Evolutionary conservation across 2,888 invertebrate genomes (phyloP), one percentile per base, ranked within the genome.

Genomic region (Mystacides longicornis): DNA sequence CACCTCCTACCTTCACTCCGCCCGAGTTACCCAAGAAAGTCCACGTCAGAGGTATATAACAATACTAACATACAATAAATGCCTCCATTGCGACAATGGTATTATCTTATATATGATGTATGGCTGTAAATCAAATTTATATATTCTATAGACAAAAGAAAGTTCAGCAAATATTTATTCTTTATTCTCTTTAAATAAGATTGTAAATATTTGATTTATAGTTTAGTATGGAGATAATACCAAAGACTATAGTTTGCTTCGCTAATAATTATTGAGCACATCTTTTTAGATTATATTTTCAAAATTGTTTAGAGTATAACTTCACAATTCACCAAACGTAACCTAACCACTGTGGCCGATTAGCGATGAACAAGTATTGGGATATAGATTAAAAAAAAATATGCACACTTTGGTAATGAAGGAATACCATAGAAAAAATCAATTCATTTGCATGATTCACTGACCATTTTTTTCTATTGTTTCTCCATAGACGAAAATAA

Each of bases 21-120:
- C 93, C 93, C 85, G 93, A 93, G 89, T 90, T 94, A 85, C 93
- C 93, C 84, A 94, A 94, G 89, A 89, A 92, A 88, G 91, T 92
- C 86, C 93, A 93, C 87, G 87, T 92, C 80, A 86, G 93, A 91
- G 93, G 93, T 92, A 83, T 71, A 71, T 69, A 59, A 81, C 78
- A 74, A 60, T 57, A 72, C 72, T 74, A 37, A 37, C 37, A 74
- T 71, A 71, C 69, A 71, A 71, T 70, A 55, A 68, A 70, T 68
- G 69, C 70, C 72, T 72, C 67, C 68, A 67, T 70, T 69, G 21
- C 46, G 4, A 37, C 16, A 3, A 37, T 7, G 37, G 37, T 37
- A 3, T 37, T 37, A 14, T 37, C 37, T 37, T 7, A 37, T 16
- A 7, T 3, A n/a, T n/a, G n/a, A n/a, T n/a, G 3, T 7, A 3